Base-by-base conservation (phyloP, 1,140 invertebrate species). In the Drosophila melanica region DNA sequence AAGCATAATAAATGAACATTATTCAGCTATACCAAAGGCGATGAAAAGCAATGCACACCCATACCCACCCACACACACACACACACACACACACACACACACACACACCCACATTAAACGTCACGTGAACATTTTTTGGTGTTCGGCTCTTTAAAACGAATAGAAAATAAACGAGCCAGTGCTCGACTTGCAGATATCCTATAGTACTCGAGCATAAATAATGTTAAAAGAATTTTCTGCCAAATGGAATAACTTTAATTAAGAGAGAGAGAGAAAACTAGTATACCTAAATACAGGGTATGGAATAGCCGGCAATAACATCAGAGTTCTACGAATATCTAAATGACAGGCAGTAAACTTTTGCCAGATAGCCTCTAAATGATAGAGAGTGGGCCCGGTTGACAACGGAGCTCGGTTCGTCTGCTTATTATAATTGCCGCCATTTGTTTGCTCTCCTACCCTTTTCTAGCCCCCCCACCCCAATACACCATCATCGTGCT, bases 391-490 rank as follows among this genome's bases (percentile, higher is more conserved):
- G 33, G 23, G 45, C 3, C 33, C 45, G 14, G 58, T 60, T 60
- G 58, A 39, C 58, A 62, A 62, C 58, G 33, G 1, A 23, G 9
- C 27, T 50, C 57, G 48, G 58, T 62, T 50, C 35, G 44, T 10
- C 44, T 7, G 18, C 18, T 41, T 41, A 41, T 55, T 55, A 57
- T 41, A 57, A 57, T 57, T 57, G 57, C 27, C 42, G 42, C n/a
- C 23, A 18, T 50, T 41, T 50, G n/a, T 62, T 62, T 41, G 33
- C 45, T 11, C n/a, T 30, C 44, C 30, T 12, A 18, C 10, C 10
- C 27, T 18, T 7, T 2, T 14, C 2, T 10, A 37, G 27, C 8
- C 23, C 27, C 55, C 27, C 14, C 20, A 3, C 23, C 27, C n/a
- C 6, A 8, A 4, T 8, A 11, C 42, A 9, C 47, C 4, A 4